These are phyloP conservation scores for Phaetusa simplex DNA, from an alignment of 2,113 vertebrate species.

Conservation along the genomic window DNA sequence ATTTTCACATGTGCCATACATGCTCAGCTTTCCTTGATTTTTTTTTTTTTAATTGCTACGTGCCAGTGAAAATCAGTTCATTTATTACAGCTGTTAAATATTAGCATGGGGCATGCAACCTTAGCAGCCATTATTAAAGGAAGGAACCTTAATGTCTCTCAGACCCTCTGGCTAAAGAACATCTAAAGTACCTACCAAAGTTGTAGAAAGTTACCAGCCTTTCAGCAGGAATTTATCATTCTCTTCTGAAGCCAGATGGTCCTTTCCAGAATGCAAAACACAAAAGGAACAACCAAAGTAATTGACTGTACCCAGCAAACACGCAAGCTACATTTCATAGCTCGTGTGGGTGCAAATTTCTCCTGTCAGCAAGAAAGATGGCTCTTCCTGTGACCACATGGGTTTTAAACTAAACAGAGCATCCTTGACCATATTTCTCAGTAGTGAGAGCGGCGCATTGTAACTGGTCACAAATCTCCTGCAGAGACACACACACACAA, in stretches of 20 bases:
- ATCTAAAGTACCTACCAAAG: not conserved
- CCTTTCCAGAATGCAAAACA: not conserved
- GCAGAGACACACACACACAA: not conserved
- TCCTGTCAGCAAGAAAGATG: not conserved
- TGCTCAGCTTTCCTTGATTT: rapidly evolving
- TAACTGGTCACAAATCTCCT: not conserved
- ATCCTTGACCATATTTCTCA: not conserved
- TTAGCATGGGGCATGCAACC: not conserved
- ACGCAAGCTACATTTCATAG: not conserved
- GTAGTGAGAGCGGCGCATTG: not conserved
- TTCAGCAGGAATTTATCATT: not conserved
- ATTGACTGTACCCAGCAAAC: not conserved
- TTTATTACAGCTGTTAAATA: not conserved
- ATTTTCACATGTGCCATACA: not conserved
- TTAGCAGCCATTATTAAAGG: not conserved
- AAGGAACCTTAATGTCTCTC: not conserved
- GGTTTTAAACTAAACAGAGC: not conserved
- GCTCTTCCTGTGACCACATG: not conserved
- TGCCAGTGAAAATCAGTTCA: not conserved
- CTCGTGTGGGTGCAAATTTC: not conserved
- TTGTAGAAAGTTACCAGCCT: not conserved
- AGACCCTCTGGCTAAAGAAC: not conserved
- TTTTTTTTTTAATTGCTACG: not conserved
- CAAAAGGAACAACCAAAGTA: not conserved
- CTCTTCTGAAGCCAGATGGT: not conserved